Conservation (phyloP, 1,140 invertebrate genomes). For the Drosophila parabipectinata region DNA sequence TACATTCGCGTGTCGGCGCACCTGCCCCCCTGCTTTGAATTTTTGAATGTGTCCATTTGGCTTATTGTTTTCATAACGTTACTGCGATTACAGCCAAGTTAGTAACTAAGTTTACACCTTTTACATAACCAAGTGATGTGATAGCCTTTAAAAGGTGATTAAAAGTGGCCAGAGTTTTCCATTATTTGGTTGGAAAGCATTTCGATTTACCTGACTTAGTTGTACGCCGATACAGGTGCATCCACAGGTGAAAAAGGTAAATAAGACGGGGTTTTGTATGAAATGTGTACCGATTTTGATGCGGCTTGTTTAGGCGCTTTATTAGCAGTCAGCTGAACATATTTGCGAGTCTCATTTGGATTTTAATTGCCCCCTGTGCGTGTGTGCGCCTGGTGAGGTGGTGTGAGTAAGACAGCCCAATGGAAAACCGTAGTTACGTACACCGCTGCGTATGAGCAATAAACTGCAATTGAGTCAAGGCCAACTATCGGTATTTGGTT, state of each 20-base stretch:
- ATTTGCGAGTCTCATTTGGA: conserved; percentile 47
- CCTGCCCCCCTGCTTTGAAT: conserved; percentile 21
- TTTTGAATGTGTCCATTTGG: conserved; percentile 52
- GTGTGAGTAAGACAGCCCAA: conserved; percentile 25
- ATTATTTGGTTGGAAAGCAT: not conserved
- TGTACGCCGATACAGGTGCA: conserved; percentile 37
- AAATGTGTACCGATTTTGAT: conserved; percentile 11
- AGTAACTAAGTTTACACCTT: conserved; percentile 8
- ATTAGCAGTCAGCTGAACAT: conserved; percentile 74
- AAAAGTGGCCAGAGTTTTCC: not conserved
- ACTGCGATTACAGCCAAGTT: not conserved
- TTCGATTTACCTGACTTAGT: not conserved
- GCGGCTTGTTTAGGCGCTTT: conserved; percentile 48
- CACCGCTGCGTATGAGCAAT: conserved; percentile 61
- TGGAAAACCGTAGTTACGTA: conserved; percentile 45
- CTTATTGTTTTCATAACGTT: conserved; percentile 26
- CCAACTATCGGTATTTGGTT: conserved; percentile 25
- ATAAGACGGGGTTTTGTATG: conserved; percentile 15
- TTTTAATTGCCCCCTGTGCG: conserved; percentile 29
- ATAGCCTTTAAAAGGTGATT: not conserved
- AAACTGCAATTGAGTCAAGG: conserved; percentile 69
- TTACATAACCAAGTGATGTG: conserved; percentile 14
- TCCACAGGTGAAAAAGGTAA: conserved; percentile 15
- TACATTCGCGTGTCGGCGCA: conserved; percentile 47
- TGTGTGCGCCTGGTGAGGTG: conserved; percentile 12